These are phyloP conservation scores for Dendrolimus houi DNA, from an alignment of 2,888 invertebrate species.

Conservation along the genomic window DNA sequence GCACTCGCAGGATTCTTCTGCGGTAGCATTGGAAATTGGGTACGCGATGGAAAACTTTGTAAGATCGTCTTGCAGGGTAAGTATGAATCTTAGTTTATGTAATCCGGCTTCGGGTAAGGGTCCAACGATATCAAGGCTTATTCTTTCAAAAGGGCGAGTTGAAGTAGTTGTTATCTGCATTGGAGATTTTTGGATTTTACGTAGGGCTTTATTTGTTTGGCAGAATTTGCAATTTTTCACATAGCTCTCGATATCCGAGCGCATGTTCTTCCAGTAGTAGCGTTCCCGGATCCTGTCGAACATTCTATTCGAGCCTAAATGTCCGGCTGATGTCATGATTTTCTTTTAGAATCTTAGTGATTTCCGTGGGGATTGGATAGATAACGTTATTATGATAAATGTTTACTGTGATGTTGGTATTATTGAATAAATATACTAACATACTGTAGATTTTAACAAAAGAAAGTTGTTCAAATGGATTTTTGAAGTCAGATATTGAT, in stretches of 20 bases:
- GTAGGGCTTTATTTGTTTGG: not conserved
- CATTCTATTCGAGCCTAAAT: slow-evolving; percentile 14
- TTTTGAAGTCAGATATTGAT: slow-evolving; percentile 5
- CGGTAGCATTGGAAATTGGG: slow-evolving; percentile 7
- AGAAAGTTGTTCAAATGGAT: slow-evolving; percentile 10
- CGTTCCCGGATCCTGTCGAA: slow-evolving; percentile 9
- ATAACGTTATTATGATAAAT: slow-evolving; percentile 14
- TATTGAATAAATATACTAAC: slow-evolving; percentile 13
- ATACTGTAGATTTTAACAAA: slow-evolving; percentile 18
- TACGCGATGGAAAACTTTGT: slow-evolving; percentile 13
- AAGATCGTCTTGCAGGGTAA: slow-evolving; percentile 13
- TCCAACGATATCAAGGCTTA: not conserved
- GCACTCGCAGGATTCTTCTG: not conserved
- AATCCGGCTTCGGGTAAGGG: slow-evolving; percentile 1
- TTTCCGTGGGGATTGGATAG: slow-evolving; percentile 14
- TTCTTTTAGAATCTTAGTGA: slow-evolving; percentile 13
- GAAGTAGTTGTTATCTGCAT: not conserved
- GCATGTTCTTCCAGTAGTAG: slow-evolving; percentile 17
- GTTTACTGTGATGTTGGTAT: slow-evolving; percentile 13
- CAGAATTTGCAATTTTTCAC: slow-evolving; percentile 7
- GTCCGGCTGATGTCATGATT: slow-evolving; percentile 18
- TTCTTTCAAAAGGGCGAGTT: not conserved
- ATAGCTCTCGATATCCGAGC: slow-evolving; percentile 14
- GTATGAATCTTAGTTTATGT: slow-evolving; percentile 10
- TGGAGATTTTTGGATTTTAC: not conserved